phyloP scores from a whole-genome alignment of 1,140 invertebrate genomes.

The Cydia fagiglandana region DNA sequence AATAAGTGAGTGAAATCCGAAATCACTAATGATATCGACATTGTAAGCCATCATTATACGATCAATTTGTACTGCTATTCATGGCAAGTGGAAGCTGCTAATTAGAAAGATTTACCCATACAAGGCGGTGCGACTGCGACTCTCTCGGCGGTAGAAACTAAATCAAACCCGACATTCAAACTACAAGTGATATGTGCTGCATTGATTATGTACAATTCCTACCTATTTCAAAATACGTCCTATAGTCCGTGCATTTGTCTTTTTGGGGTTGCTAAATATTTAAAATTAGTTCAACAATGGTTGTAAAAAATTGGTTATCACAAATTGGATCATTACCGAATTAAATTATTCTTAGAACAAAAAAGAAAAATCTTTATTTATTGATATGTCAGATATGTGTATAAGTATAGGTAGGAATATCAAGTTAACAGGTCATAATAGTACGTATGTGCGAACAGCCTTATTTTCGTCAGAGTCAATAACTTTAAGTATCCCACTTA shows the following conservation, averaged over 20 bases:
- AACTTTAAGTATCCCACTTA: neutral
- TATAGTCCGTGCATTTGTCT: too few relatives aligned
- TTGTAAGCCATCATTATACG: constrained; percentile 1
- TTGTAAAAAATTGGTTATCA: too few relatives aligned
- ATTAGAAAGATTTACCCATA: constrained; percentile 24
- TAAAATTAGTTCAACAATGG: too few relatives aligned
- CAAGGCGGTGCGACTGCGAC: neutral
- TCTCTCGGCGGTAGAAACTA: constrained; percentile 18
- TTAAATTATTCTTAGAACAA: too few relatives aligned
- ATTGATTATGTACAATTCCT: too few relatives aligned
- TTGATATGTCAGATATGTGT: too few relatives aligned
- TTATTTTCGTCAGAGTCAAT: neutral
- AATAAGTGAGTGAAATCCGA: neutral
- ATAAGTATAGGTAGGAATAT: neutral
- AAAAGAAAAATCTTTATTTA: too few relatives aligned
- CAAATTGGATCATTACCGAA: too few relatives aligned
- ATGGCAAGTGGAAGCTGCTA: constrained; percentile 18
- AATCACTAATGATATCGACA: neutral
- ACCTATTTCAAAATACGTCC: too few relatives aligned
- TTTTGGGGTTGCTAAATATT: too few relatives aligned
- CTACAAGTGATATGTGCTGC: too few relatives aligned
- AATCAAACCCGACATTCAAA: too few relatives aligned
- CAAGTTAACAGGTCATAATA: neutral
- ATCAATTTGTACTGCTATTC: constrained; percentile 29
- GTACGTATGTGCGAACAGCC: neutral